These are phyloP conservation scores for Antedon mediterranea DNA, from an alignment of 53 echinoderm and acorn worm species.

Conservation along the genomic window DNA sequence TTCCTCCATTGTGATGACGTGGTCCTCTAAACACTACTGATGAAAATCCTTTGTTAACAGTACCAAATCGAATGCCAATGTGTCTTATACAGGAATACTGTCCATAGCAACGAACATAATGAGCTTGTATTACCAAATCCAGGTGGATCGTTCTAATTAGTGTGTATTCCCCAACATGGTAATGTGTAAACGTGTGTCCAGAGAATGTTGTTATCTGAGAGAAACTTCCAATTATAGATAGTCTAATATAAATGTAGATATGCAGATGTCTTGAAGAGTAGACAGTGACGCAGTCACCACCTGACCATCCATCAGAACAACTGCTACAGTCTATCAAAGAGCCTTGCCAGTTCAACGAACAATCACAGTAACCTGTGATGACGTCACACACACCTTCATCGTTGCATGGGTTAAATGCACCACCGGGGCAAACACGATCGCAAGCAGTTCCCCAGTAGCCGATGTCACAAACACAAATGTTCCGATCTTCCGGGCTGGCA, in stretches of 20 bases:
- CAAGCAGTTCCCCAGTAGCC: constrained; percentile 57
- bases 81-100: constrained; percentile 60
- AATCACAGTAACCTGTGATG: constrained; percentile 35
- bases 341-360: constrained; percentile 71
- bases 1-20: constrained; percentile 9
- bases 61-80: constrained; percentile 59
- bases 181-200: constrained; percentile 47
- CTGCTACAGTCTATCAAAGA: constrained; percentile 33
- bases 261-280: neutral
- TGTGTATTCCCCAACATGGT: constrained; percentile 51
- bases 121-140: constrained; percentile 52
- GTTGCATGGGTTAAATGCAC: constrained; percentile 54
- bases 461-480: constrained; percentile 46
- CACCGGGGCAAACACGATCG: constrained; percentile 49
- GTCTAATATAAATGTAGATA: neutral
- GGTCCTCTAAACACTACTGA: constrained; percentile 42
- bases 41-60: constrained; percentile 31
- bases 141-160: constrained; percentile 31
- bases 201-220: constrained; percentile 64
- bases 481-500: constrained; percentile 29
- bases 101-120: constrained; percentile 55
- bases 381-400: constrained; percentile 39
- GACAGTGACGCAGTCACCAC: constrained; percentile 32
- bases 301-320: constrained; percentile 57
- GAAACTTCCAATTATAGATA: constrained; percentile 34